Conservation (phyloP, 2,797 vertebrate genomes). For the Danio jaintianensis region DNA sequence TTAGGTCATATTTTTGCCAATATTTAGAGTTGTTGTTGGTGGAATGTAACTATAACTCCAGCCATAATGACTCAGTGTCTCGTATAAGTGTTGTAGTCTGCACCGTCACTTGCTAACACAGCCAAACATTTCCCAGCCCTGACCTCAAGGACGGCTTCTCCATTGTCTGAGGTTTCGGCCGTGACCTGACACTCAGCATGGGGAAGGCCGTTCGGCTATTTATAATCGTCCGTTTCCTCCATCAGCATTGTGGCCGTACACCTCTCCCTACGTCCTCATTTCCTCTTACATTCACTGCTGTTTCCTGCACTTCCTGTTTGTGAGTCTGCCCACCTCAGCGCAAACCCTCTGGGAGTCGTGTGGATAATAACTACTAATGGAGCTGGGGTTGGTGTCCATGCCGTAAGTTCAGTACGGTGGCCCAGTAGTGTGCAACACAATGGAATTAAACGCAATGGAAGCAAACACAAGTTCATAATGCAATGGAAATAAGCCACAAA, state of each 20-base stretch:
- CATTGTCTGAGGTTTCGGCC: constrained; percentile 74
- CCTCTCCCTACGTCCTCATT: constrained; percentile 65
- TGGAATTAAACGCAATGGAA: too few species aligned
- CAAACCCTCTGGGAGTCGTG: constrained; percentile 54
- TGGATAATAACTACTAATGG: constrained; percentile 54
- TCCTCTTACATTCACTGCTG: constrained; percentile 80
- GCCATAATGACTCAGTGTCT: not conserved
- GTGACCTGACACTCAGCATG: constrained; percentile 71
- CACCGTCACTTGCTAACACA: constrained; percentile 32
- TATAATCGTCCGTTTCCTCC: constrained; percentile 78
- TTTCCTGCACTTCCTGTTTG: constrained; percentile 85
- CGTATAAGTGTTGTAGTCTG: not conserved
- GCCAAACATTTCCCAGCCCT: constrained; percentile 45
- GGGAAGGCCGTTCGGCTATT: constrained; percentile 78
- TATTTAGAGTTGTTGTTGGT: not conserved
- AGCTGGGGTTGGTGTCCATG: not conserved
- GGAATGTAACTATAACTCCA: constrained; percentile 9
- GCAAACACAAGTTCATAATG: too few species aligned
- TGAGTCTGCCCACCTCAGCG: constrained; percentile 48
- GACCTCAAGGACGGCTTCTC: constrained; percentile 70
- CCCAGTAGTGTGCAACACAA: too few species aligned
- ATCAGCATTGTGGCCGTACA: constrained; percentile 76
- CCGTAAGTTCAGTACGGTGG: too few species aligned
- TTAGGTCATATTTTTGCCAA: not conserved
- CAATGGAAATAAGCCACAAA: too few species aligned